These are phyloP conservation scores for Polyergus mexicanus DNA, from an alignment of 1,140 invertebrate species.

Conservation along the genomic window DNA sequence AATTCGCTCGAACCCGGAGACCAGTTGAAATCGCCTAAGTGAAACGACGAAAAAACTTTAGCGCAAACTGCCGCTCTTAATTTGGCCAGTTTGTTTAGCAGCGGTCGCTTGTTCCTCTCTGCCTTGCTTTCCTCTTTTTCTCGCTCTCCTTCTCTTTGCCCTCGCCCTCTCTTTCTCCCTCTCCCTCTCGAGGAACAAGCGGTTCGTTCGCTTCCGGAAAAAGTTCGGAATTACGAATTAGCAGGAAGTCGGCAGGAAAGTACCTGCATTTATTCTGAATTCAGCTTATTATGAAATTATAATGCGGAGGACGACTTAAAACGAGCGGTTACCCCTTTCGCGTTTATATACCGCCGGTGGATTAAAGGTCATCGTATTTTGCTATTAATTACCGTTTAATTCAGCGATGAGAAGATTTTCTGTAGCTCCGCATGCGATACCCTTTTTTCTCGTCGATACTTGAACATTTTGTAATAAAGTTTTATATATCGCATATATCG, in stretches of 20 bases:
- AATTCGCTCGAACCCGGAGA: slow-evolving; percentile 75
- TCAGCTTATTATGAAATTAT: slow-evolving; percentile 75
- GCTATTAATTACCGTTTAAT: slow-evolving; percentile 62
- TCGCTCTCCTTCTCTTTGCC: neutral
- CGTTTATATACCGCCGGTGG: slow-evolving; percentile 45
- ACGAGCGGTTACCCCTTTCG: slow-evolving; percentile 52
- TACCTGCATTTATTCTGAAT: slow-evolving; percentile 69
- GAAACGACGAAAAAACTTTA: slow-evolving; percentile 75
- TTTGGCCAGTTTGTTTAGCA: slow-evolving; percentile 71
- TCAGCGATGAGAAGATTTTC: slow-evolving; percentile 41
- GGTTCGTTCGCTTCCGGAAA: slow-evolving; percentile 76
- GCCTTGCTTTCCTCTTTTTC: slow-evolving; percentile 12
- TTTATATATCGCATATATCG: neutral
- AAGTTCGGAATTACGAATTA: slow-evolving; percentile 76
- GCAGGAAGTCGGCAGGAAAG: slow-evolving; percentile 67
- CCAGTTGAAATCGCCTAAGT: slow-evolving; percentile 68
- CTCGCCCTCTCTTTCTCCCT: no score
- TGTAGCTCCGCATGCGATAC: neutral
- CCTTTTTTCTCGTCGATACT: neutral
- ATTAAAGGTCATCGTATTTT: slow-evolving; percentile 68
- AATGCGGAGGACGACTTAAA: slow-evolving; percentile 71
- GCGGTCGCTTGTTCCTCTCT: slow-evolving; percentile 36
- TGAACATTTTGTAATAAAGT: neutral
- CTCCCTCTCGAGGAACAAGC: slow-evolving; percentile 54
- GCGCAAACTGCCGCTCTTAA: slow-evolving; percentile 74